Base-by-base conservation (phyloP, 2,797 vertebrate genomes). In the Sebastes dallii region DNA sequence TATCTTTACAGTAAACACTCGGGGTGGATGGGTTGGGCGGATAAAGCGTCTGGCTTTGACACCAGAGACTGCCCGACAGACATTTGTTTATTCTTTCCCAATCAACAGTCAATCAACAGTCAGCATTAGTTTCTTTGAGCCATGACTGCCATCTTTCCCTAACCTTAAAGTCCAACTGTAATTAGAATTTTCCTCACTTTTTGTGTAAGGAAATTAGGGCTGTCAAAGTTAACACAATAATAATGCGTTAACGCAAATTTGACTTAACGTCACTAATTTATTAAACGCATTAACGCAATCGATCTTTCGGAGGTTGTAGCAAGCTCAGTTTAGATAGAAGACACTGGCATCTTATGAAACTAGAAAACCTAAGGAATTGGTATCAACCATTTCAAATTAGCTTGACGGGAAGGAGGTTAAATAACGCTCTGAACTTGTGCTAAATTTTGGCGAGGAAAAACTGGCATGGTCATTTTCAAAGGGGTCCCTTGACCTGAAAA, bases 251-350 rank as follows among this genome's bases (percentile, higher is more conserved):
- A 16, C 0, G 16, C 6, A 46, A 46, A 46, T 18, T 46, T 46
- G 42, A 0, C 0, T 16, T 46, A 46, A 46, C 42, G 0, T 0
- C 6, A 0, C 16, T 0, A 46, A 46, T 46, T 46, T 46, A 0
- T 46, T 46, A 0, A 46, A 46, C 16, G 0, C 14, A 42, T 42
- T 42, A 46, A 46, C 2, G 3, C 39, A 46, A 46, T 46, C 16
- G 42, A 46, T 46, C 42, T 46, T 46, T 46, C 6, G 0, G 42
- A 46, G 42, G 42, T 46, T 46, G 6, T 16, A 46, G 6, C 42
- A 46, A 1, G 42, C 0, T 32, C 42, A 46, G 42, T 46, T 46
- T 46, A 18, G 0, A 46, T 46, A 46, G 42, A 46, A 3, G 6
- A 46, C 0, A 18, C 1, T 46, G 16, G 16, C 16, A 46, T 46